Conservation (phyloP, 1,140 invertebrate genomes). For the Phocides pigmalion region DNA sequence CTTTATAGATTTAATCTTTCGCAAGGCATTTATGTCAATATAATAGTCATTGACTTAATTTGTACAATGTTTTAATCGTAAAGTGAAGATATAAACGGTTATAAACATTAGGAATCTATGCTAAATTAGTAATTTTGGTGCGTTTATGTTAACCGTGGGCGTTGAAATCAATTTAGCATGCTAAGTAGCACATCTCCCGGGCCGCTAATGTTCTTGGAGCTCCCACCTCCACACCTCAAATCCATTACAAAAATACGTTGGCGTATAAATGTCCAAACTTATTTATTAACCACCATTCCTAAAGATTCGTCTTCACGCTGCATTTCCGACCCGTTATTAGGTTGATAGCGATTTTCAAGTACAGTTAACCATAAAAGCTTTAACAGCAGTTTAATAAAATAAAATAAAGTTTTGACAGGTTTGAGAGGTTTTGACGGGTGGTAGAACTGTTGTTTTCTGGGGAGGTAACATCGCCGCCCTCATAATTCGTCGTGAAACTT, state of each 20-base stretch:
- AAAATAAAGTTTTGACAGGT: too few species aligned
- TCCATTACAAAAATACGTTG: constrained; percentile 31
- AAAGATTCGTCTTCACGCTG: constrained; percentile 24
- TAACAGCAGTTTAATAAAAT: too few species aligned
- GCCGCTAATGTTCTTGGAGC: constrained; percentile 48
- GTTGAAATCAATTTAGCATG: constrained; percentile 59
- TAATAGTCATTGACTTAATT: neutral
- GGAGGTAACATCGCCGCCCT: too few species aligned
- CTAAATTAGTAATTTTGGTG: constrained; percentile 23
- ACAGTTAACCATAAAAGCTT: neutral
- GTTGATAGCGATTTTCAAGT: constrained; percentile 19
- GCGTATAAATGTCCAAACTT: constrained; percentile 40
- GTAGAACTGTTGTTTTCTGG: too few species aligned
- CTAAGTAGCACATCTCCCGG: constrained; percentile 49
- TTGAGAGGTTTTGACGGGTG: too few species aligned
- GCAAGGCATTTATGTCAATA: neutral
- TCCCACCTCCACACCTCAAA: constrained; percentile 35
- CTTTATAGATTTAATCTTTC: too few species aligned
- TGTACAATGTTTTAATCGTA: constrained; percentile 22
- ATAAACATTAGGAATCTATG: constrained; percentile 26
- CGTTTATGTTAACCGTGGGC: constrained; percentile 45
- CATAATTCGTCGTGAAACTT: too few species aligned
- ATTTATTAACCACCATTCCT: constrained; percentile 35
- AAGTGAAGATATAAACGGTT: constrained; percentile 30
- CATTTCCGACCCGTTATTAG: constrained; percentile 30